phyloP scores from a whole-genome alignment of 64 coral and sea anemone genomes.

The Astreopora myriophthalma region DNA sequence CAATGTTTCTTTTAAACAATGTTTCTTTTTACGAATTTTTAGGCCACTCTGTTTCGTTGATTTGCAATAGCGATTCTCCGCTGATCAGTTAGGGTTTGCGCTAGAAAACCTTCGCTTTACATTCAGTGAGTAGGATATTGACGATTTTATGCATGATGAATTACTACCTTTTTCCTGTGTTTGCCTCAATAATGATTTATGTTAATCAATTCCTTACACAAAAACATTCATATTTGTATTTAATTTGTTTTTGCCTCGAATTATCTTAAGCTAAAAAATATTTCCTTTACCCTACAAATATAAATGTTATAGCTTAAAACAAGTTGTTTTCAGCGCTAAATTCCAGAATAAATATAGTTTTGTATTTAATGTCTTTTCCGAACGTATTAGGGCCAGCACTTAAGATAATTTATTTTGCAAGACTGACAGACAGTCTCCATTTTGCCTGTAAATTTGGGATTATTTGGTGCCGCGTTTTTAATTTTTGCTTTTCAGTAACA shows the following conservation, averaged over 20 bases:
- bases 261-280: background rate
- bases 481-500: background rate
- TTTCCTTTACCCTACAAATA: background rate
- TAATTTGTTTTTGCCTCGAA: background rate
- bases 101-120: background rate
- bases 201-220: background rate
- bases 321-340: background rate
- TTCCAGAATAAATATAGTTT: background rate
- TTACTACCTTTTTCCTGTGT: background rate
- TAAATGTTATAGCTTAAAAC: background rate
- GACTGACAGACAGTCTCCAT: background rate
- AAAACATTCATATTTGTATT: background rate
- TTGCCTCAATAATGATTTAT: background rate
- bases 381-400: background rate
- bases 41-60: background rate
- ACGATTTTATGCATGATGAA: background rate
- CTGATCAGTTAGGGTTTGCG: background rate
- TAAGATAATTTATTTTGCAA: background rate
- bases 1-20: too few species aligned
- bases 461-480: background rate
- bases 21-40: background rate
- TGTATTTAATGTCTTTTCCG: background rate
- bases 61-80: background rate
- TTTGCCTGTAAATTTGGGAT: background rate
- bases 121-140: background rate